Evolutionary conservation across 1,140 invertebrate species (phyloP), one percentile per base, ranked within the genome.

Genomic region (Diachasmimorpha longicaudata): DNA sequence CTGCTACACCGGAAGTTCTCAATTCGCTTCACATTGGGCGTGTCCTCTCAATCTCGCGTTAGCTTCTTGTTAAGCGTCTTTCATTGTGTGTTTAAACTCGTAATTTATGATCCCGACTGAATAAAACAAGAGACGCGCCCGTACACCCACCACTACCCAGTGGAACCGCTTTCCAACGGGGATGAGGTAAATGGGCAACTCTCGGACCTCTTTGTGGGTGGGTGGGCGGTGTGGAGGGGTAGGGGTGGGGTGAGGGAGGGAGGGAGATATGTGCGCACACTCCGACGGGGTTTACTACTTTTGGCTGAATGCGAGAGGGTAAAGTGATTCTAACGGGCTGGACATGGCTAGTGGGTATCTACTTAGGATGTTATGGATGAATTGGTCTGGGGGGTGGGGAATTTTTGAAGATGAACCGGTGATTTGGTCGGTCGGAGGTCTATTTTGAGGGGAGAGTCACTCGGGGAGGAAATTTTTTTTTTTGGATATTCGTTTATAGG

Each of bases 61-160:
- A 89, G 86, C 86, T 88, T 89, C 88, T 89, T 89, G 88, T 89
- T 89, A 89, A 89, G 86, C 87, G 87, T 89, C 88, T 89, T 89
- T 89, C 87, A 89, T 89, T 89, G 88, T 88, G 87, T 89, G 87
- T 89, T 89, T 89, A 89, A 89, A 89, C 87, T 89, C 86, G 87
- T 89, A 88, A 89, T 89, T 88, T 89, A 89, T 89, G 86, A 89
- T 89, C 85, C 87, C 85, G 87, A 89, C 87, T 89, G 88, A 89
- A 89, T 89, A 89, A 89, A 89, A 89, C 87, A 89, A 87, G 87
- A 89, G 80, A 46, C 70, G 36, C 72, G 71, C n/a, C 25, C 69
- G 85, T 85, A 81, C 77, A 80, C 78, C 67, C 73, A 46, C 73
- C 78, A 52, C 79, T 48, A 76, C 74, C 48, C 13, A 9, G 44